Base-by-base conservation (phyloP, 2,113 vertebrate genomes). In the Sceloporus tristichus region DNA sequence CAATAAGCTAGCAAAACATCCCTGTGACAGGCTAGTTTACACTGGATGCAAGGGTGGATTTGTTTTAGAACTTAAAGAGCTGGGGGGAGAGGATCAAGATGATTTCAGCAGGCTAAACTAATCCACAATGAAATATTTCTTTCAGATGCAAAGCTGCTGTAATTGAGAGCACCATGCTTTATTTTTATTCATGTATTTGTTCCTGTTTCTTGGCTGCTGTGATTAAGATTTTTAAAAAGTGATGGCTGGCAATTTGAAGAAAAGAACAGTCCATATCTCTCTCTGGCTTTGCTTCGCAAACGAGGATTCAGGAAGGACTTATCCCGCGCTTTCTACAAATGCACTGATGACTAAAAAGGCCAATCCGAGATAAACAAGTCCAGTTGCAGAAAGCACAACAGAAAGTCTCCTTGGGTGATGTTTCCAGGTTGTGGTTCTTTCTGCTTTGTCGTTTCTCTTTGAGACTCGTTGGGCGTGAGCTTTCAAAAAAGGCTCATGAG, bases 1-100 rank as follows among this genome's bases (percentile, higher is more conserved):
- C 81, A 62, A 87, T 6, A 92, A 88, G 62, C 18, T 90, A 92
- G 9, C 0, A 71, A 80, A 16, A 21, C 21, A 5, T 40, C 76
- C 79, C 19, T 79, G 18, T 88, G 77, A 82, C 23, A 90, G 16
- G 87, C 4, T 5, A 56, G 6, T 0, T 82, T 84, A 86, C 76
- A 40, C 38, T 81, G 19, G 81, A 7, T 1, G 71, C 3, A 90
- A 87, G 89, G 83, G 27, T 48, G 6, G 10, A 54, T 85, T 82
- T 68, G 10, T 53, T 38, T 84, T 81, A 85, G 80, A 87, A 84
- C 79, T 87, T 21, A 48, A 82, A 70, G 21, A 53, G 2, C 0
- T 78, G 54, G 34, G 62, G 88, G 11, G 7, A 85, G 78, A 59
- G 23, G 48, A 21, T 62, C 6, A 91, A 18, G 14, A 2, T 90